Percentiles rank a stretch among this genome's conserved stretches.
Conservation (phyloP, 2,797 vertebrate genomes). For the Varecia variegata region DNA sequence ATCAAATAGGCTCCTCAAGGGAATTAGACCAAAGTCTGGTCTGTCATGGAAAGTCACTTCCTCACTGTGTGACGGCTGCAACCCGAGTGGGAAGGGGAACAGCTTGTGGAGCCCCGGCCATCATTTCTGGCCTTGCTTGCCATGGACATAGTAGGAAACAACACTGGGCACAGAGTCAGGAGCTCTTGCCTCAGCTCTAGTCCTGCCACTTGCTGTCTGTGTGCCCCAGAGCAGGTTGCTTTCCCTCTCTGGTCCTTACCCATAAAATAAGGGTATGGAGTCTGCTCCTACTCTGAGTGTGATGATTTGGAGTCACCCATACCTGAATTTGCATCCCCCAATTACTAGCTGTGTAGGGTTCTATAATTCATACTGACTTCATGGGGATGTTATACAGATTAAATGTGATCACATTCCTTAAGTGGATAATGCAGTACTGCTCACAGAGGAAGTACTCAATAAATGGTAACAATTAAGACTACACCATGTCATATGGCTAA, state of each 20-base stretch:
- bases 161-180: background rate
- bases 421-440: background rate
- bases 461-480: background rate
- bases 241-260: background rate
- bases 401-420: background rate
- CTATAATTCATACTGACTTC: background rate
- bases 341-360: background rate
- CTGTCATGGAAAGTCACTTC: background rate
- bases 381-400: background rate
- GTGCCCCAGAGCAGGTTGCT: background rate
- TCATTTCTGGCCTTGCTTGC: background rate
- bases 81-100: background rate
- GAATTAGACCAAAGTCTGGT: background rate
- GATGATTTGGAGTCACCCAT: background rate
- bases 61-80: rapidly evolving
- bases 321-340: background rate
- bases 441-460: background rate
- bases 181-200: background rate
- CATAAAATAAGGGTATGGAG: background rate
- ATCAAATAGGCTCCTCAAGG: background rate
- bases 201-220: background rate
- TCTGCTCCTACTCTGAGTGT: background rate
- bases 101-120: background rate
- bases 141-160: background rate
- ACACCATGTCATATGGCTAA: background rate